These are phyloP conservation scores for Halcyon senegalensis DNA, from an alignment of 2,113 vertebrate species.

Conservation along the genomic window DNA sequence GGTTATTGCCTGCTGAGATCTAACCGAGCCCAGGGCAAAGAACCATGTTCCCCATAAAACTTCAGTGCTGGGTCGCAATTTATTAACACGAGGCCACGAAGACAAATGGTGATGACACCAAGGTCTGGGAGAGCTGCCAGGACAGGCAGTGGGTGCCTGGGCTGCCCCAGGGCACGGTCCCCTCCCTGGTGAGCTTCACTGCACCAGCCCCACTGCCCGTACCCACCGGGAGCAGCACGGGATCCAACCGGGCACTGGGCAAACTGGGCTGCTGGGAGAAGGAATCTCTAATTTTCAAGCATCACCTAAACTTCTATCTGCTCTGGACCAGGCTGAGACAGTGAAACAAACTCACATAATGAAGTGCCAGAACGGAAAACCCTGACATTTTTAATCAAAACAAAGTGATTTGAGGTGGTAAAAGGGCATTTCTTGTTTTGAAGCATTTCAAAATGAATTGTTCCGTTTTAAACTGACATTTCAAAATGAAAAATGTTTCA, in stretches of 20 bases:
- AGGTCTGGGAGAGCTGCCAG: background rate
- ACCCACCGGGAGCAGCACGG: fast-evolving
- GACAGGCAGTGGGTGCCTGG: background rate
- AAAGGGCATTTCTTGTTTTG: slow-evolving; percentile 27
- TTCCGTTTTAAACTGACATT: slow-evolving; percentile 18
- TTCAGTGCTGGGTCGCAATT: background rate
- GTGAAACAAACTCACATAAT: background rate
- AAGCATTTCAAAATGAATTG: background rate
- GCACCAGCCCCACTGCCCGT: background rate
- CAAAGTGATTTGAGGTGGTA: background rate
- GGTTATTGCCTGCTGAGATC: background rate
- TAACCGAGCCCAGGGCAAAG: background rate
- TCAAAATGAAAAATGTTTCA: background rate
- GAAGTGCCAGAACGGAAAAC: background rate
- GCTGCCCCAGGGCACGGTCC: fast-evolving
- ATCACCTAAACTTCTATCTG: background rate
- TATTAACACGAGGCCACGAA: background rate
- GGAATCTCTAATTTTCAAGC: background rate
- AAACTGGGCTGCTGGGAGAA: background rate
- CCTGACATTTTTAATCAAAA: slow-evolving; percentile 4
- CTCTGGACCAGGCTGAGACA: background rate
- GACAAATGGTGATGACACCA: background rate
- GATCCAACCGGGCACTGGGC: background rate
- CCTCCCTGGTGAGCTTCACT: fast-evolving
- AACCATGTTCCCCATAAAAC: background rate